These are phyloP conservation scores for Monoplex corrugatus DNA, from an alignment of 2,888 invertebrate genomes.

Conservation along the genomic window DNA sequence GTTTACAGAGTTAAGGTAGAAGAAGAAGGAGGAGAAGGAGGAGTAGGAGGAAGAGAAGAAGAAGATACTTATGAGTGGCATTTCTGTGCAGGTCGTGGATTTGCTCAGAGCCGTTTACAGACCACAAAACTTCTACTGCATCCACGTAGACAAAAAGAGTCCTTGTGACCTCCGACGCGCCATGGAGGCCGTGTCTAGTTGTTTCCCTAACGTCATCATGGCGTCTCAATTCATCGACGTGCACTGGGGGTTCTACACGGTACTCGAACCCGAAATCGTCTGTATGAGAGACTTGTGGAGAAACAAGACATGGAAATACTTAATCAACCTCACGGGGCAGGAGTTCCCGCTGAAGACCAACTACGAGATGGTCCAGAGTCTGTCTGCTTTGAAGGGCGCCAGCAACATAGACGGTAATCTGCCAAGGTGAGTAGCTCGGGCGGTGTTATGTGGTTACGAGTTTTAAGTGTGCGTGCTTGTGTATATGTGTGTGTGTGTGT, in stretches of 20 bases:
- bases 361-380: conserved; percentile 33
- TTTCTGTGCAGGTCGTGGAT: conserved; percentile 31
- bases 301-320: conserved; percentile 28
- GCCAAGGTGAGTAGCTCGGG: no score
- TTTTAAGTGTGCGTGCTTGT: no score
- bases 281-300: conserved; percentile 32
- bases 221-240: conserved; percentile 1
- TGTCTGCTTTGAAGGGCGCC: not conserved
- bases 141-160: conserved; percentile 18
- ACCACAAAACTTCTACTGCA: conserved; percentile 29
- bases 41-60: no score
- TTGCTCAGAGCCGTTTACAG: conserved; percentile 11
- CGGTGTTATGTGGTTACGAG: no score
- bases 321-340: conserved; percentile 44
- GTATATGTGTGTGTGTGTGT: no score
- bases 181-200: not conserved
- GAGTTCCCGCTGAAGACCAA: conserved; percentile 43
- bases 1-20: no score
- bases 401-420: no score
- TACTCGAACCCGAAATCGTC: conserved; percentile 27
- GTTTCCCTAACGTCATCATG: conserved; percentile 36
- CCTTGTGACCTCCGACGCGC: not conserved
- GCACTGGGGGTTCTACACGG: not conserved
- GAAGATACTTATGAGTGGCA: no score
- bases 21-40: no score